Evolutionary conservation across 2,113 vertebrate species (phyloP), one percentile per base, ranked within the genome.

Genomic region (Scopus umbretta): DNA sequence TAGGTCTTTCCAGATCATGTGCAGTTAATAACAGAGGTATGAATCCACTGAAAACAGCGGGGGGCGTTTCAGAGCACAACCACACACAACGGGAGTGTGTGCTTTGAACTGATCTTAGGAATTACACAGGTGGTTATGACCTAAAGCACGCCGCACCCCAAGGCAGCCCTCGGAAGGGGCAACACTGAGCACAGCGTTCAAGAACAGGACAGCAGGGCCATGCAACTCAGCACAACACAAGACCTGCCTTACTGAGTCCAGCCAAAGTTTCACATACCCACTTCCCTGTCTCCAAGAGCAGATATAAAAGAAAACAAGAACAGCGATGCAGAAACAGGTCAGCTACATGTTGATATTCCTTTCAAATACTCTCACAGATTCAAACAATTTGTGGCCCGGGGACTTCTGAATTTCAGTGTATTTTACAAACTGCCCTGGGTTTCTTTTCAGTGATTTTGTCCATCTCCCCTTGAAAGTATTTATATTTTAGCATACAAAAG

Each of bases 51-150:
- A 40, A 20, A 73, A 27, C 5, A 40, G 30, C 36, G 16, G 2
- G 10, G 7, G 5, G 16, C 5, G 1, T 17, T 79, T 63, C 56
- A 71, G 27, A 49, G 45, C 52, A 67, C 11, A 49, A 16, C 9
- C 40, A 36, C 16, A 14, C 16, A 27, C 8, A 22, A 21, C 2
- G 9, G 9, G 11, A 79, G 25, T 3, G 13, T 32, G 42, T 22
- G 13, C 10, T 42, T 27, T 52, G 29, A 45, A 25, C 3, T 15
- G 1, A 40, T 23, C 19, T 23, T 18, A 16, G 0, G 2, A 7
- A 27, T 10, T 16, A 40, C 53, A 66, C 3, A 29, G 0, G 0
- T 7, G 49, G 17, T 0, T 58, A 16, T 6, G 20, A 4, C 43
- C 6, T 32, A 40, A 27, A 38, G 40, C 36, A 38, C 4, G 5